Conservation (phyloP, 2,113 vertebrate species). For the Gallinago paraguaiae region DNA sequence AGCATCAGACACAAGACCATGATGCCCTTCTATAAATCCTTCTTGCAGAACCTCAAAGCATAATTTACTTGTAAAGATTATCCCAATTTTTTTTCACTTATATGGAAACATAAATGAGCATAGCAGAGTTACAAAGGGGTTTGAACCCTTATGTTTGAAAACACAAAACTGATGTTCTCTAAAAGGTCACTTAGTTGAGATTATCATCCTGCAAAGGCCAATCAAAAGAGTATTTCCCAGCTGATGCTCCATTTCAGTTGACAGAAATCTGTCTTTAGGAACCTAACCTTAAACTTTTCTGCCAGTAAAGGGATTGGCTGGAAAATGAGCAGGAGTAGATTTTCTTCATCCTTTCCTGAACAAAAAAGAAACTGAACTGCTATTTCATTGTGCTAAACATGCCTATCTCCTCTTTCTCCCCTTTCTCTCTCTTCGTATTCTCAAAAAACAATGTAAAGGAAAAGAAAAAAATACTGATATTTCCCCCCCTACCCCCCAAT, state of each 20-base stretch:
- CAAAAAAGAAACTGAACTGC: background rate
- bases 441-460: background rate
- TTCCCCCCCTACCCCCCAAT: fast-evolving
- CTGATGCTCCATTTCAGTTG: background rate
- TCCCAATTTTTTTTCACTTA: background rate
- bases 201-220: background rate
- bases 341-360: background rate
- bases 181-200: background rate
- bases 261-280: background rate
- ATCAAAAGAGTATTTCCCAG: background rate
- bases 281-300: background rate
- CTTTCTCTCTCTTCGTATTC: background rate
- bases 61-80: background rate
- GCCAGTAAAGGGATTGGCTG: background rate
- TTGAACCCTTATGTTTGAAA: background rate
- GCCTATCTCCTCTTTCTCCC: background rate
- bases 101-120: background rate
- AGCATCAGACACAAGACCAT: background rate
- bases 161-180: background rate
- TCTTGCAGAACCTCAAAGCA: background rate
- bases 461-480: background rate
- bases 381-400: background rate
- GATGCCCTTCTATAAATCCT: background rate
- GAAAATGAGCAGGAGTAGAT: background rate
- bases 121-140: background rate